Evolutionary conservation across 2,113 vertebrate genomes (phyloP).

Genomic region (Chaetodon trifascialis): DNA sequence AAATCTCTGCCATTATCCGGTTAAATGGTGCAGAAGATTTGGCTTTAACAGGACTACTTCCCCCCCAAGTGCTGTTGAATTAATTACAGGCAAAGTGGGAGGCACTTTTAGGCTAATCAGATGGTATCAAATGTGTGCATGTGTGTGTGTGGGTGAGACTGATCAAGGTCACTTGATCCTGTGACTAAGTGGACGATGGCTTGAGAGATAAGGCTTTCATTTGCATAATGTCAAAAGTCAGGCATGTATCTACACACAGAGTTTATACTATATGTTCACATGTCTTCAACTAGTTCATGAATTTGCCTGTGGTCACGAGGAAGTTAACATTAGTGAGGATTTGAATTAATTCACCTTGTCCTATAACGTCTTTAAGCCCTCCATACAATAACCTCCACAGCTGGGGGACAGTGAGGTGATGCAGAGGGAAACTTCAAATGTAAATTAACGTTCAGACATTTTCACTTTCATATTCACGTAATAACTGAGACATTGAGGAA

Average conservation of each 20-base stretch:
- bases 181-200: conserved; percentile 35
- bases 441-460: not conserved
- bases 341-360: not conserved
- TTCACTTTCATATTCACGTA: not conserved
- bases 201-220: conserved; percentile 48
- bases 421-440: not conserved
- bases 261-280: not conserved
- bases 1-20: conserved; percentile 77
- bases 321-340: not conserved
- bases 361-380: not conserved
- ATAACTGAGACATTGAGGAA: not conserved
- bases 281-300: not conserved
- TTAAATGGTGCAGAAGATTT: conserved; percentile 85
- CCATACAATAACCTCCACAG: not conserved
- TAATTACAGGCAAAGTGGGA: conserved; percentile 77
- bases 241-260: not conserved
- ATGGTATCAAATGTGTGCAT: conserved; percentile 41
- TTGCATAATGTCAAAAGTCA: conserved; percentile 41
- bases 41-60: conserved; percentile 65
- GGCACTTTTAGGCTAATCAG: conserved; percentile 70
- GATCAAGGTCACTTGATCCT: conserved; percentile 67
- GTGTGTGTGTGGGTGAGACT: conserved; percentile 6
- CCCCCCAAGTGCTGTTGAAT: conserved; percentile 72
- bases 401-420: not conserved
- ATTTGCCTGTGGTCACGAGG: not conserved